Base-by-base conservation (phyloP, 2,888 invertebrate species). In the Troglohyphantes excavatus region DNA sequence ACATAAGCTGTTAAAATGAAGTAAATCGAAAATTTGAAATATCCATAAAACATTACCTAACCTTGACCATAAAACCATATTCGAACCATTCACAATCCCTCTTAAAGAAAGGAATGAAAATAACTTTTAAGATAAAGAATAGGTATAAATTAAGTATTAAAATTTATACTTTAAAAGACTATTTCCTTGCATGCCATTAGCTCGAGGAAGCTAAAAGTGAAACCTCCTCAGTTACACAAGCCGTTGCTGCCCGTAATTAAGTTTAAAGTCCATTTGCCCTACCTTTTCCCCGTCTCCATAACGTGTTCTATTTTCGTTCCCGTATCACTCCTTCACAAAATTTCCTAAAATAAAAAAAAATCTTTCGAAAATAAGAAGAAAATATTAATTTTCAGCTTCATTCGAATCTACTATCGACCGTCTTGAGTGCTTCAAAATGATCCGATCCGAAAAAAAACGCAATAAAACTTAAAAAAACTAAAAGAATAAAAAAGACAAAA, bases 251-350 rank as follows among this genome's bases (percentile, higher is more conserved):
- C 27, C 81, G 21, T 81, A 81, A 81, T 81, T 81, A 81, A 68
- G 68, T 81, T 81, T 81, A 81, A 81, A 81, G 81, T 81, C 81
- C 81, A 81, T 81, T 81, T 81, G 67, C 81, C 68, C 53, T 19
- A 21, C 19, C 29, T 17, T 53, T n/a, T 53, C 53, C 33, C 68
- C 53, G 27, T 2, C 65, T 33, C 29, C 23, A 21, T 65, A 78
- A 81, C 78, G 43, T 65, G 23, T 19, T 81, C 81, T 81, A 81
- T 68, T 46, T 81, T 81, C 81, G 33, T 81, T 59, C 23, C 75
- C 26, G 21, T 68, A 81, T 68, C 27, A 68, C 68, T 65, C 46
- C 33, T 78, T 78, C 39, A 19, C 13, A 81, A 78, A 53, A 43
- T 68, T 68, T 33, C 7, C 43, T 43, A 46, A 53, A 29, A 65